These are phyloP conservation scores for Sphenodon punctatus DNA, from an alignment of 2,797 vertebrate species.

Conservation along the genomic window DNA sequence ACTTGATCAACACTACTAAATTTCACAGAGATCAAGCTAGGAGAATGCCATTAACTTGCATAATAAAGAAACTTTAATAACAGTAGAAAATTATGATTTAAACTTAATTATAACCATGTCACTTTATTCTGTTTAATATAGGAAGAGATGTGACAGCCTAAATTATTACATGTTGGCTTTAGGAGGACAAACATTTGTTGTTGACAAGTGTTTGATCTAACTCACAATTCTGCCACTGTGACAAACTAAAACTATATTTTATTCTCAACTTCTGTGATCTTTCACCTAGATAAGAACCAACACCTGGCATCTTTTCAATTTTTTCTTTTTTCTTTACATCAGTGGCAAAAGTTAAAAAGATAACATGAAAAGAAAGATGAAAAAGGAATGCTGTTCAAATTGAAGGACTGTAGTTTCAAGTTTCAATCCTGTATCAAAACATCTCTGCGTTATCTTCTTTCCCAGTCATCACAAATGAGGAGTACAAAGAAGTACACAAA, in stretches of 20 bases:
- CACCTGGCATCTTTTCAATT: slow-evolving; percentile 82
- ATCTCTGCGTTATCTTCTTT: slow-evolving; percentile 79
- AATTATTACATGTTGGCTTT: slow-evolving; percentile 66
- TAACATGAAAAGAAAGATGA: slow-evolving; percentile 87
- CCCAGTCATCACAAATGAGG: slow-evolving; percentile 79
- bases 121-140: slow-evolving; percentile 35
- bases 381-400: slow-evolving; percentile 83
- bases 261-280: slow-evolving; percentile 78
- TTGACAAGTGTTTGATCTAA: slow-evolving; percentile 79
- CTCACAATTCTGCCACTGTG: slow-evolving; percentile 75
- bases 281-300: slow-evolving; percentile 81
- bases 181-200: slow-evolving; percentile 78
- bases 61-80: not conserved
- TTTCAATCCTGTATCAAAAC: slow-evolving; percentile 84
- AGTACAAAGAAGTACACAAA: slow-evolving; percentile 91
- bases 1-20: not conserved
- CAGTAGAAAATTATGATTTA: slow-evolving; percentile 8
- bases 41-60: slow-evolving; percentile 18
- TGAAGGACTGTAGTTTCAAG: slow-evolving; percentile 83
- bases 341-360: slow-evolving; percentile 84
- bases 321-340: slow-evolving; percentile 79
- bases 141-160: slow-evolving; percentile 54
- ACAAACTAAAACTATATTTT: slow-evolving; percentile 77
- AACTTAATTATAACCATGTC: slow-evolving; percentile 64
- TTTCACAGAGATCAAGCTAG: slow-evolving; percentile 20